Evolutionary conservation across 2,113 vertebrate species (phyloP).

Genomic region (Gila orcuttii): DNA sequence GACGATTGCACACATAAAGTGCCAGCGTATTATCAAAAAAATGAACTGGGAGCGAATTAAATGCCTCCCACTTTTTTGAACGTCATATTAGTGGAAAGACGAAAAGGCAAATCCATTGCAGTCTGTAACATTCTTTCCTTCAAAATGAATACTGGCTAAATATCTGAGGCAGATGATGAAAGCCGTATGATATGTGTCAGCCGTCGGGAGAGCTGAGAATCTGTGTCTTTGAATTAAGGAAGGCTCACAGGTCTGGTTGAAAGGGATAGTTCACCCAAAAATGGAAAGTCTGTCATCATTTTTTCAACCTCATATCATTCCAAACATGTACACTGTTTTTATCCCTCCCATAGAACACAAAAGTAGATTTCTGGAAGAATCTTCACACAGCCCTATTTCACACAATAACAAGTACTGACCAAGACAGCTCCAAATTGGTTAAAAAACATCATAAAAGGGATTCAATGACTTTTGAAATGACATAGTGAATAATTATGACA

Average conservation of each 20-base stretch:
- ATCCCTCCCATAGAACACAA: not conserved
- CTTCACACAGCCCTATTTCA: not conserved
- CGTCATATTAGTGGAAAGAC: constrained; percentile 14
- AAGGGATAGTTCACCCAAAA: not conserved
- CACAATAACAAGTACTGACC: not conserved
- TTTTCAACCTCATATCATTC: not conserved
- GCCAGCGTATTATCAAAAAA: constrained; percentile 42
- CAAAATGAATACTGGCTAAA: constrained; percentile 6
- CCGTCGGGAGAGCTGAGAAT: not conserved
- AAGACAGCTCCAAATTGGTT: not conserved
- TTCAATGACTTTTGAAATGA: not conserved
- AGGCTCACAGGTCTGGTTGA: constrained; percentile 3
- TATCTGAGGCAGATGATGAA: constrained; percentile 12
- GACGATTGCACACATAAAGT: constrained; percentile 47
- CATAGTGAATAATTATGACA: not conserved
- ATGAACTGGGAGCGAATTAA: constrained; percentile 30
- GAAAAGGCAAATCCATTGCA: constrained; percentile 19
- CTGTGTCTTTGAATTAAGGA: constrained; percentile 19
- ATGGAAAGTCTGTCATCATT: not conserved
- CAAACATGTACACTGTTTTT: not conserved
- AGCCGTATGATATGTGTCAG: not conserved
- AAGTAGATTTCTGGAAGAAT: not conserved
- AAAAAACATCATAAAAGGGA: not conserved
- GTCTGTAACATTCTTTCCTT: constrained; percentile 16
- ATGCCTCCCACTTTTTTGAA: constrained; percentile 34